Conservation (phyloP, 1,140 invertebrate genomes). For the Leptopilina clavipes region DNA sequence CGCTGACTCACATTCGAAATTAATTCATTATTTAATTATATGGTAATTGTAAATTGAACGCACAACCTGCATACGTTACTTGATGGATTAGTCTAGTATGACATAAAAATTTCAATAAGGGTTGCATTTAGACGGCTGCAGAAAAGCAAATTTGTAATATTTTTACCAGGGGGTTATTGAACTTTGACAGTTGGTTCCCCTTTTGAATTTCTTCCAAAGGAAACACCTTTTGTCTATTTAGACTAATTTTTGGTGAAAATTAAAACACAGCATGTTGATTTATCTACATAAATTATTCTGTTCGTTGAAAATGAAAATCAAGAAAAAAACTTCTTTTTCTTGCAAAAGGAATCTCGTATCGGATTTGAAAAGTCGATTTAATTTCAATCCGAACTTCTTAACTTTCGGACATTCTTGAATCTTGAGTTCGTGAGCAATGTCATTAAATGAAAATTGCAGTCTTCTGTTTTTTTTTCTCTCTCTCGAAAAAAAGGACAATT, state of each 20-base stretch:
- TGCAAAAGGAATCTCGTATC: too few relatives aligned
- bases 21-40: not conserved
- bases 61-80: not conserved
- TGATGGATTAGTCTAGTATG: not conserved
- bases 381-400: not conserved
- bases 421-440: not conserved
- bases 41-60: not conserved
- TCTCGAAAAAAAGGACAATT: not conserved
- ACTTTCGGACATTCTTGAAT: not conserved
- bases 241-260: too few relatives aligned
- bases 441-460: conserved; percentile 1
- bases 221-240: not conserved
- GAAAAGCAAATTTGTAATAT: not conserved
- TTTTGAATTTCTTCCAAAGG: not conserved
- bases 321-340: too few relatives aligned
- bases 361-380: not conserved
- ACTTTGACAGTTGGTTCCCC: not conserved
- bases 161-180: not conserved
- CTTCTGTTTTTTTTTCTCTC: not conserved
- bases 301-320: too few relatives aligned
- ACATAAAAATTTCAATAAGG: not conserved
- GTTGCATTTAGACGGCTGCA: conserved; percentile 10
- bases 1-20: not conserved
- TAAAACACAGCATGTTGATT: too few relatives aligned
- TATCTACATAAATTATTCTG: too few relatives aligned